Evolutionary conservation across 2,888 invertebrate species (phyloP).

Genomic region (Ectemnius lituratus): DNA sequence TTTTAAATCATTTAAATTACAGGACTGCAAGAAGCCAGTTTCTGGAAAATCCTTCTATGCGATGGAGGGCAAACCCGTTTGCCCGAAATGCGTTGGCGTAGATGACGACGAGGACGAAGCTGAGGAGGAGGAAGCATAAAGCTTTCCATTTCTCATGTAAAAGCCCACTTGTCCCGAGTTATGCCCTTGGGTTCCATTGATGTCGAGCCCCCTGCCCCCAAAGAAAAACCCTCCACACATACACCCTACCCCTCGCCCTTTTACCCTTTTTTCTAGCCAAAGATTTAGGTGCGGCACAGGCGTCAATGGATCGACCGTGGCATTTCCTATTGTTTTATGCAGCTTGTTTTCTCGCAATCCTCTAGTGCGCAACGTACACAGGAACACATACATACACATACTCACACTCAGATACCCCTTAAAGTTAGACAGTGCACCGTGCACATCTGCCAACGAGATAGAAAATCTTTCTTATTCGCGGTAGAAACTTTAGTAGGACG

Average conservation of each 20-base stretch:
- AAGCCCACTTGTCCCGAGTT: conserved; percentile 40
- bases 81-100: conserved; percentile 94
- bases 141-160: conserved; percentile 48
- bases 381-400: conserved; percentile 6
- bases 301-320: not conserved
- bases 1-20: conserved; percentile 38
- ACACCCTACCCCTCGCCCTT: too few relatives aligned
- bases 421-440: too few relatives aligned
- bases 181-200: conserved; percentile 67
- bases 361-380: conserved; percentile 3
- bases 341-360: too few relatives aligned
- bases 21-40: conserved; percentile 97
- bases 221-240: too few relatives aligned
- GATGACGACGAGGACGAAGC: conserved; percentile 87
- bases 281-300: conserved; percentile 35
- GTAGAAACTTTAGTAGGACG: too few relatives aligned
- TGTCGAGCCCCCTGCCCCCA: conserved; percentile 59
- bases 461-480: too few relatives aligned
- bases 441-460: too few relatives aligned
- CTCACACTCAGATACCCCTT: not conserved
- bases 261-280: conserved; percentile 33
- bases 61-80: conserved; percentile 97
- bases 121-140: conserved; percentile 73
- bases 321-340: too few relatives aligned
- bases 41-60: conserved; percentile 98